phyloP scores from a whole-genome alignment of 2,888 invertebrate genomes.

The Loripinus fragilis region DNA sequence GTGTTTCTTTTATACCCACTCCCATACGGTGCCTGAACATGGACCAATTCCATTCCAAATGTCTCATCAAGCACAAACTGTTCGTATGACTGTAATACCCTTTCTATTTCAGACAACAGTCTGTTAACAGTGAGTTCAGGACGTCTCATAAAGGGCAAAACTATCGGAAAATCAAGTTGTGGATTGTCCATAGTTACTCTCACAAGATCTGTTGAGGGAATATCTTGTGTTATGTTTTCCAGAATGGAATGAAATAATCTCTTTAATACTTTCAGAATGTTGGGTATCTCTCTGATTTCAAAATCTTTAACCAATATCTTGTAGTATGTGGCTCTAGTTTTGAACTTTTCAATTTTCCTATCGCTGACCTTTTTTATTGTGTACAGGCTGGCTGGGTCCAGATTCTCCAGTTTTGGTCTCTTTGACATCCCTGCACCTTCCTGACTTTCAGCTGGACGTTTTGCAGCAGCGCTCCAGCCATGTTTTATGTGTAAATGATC shows the following conservation, averaged over 20 bases:
- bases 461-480: no score
- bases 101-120: constrained; percentile 50
- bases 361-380: constrained; percentile 27
- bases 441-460: no score
- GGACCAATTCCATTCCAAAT: constrained; percentile 31
- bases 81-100: constrained; percentile 49
- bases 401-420: no score
- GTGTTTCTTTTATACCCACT: constrained; percentile 14
- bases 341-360: constrained; percentile 33
- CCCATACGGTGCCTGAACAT: constrained; percentile 25
- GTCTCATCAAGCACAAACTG: constrained; percentile 48
- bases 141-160: constrained; percentile 41
- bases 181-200: constrained; percentile 45
- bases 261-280: constrained; percentile 34
- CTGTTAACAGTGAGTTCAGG: constrained; percentile 36
- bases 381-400: constrained; percentile 28
- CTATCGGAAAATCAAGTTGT: constrained; percentile 45
- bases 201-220: constrained; percentile 40
- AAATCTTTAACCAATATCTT: constrained; percentile 32
- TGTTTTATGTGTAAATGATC: no score
- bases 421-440: no score
- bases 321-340: constrained; percentile 31
- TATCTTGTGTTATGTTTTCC: constrained; percentile 22
- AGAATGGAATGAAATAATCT: constrained; percentile 32
- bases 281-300: constrained; percentile 6